Evolutionary conservation across 92 coral and sea anemone genomes (phyloP).

Genomic region (Siderastrea siderea): DNA sequence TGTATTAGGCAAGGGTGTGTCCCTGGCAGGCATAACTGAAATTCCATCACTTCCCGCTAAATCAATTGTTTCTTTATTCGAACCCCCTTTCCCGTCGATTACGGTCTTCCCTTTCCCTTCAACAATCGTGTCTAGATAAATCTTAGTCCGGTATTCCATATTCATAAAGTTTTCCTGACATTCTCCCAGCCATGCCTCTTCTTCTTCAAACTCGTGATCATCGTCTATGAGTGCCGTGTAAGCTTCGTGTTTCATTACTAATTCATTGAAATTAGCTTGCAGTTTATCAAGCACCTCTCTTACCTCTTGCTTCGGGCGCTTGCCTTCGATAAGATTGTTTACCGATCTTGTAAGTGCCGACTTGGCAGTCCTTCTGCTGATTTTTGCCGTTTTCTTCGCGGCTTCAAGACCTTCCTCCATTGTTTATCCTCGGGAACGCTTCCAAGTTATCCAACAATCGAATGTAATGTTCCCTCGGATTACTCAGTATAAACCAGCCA

Average conservation of each 20-base stretch:
- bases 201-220: too few relatives aligned
- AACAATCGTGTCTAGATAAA: not conserved
- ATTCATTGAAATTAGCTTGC: conserved; percentile 14
- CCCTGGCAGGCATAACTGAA: not conserved
- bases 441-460: too few relatives aligned
- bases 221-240: not conserved
- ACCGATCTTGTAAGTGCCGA: too few relatives aligned
- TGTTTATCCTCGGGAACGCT: too few relatives aligned
- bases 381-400: too few relatives aligned
- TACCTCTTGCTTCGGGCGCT: not conserved
- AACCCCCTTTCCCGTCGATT: not conserved
- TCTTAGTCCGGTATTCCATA: conserved; percentile 19
- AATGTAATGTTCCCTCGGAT: too few relatives aligned
- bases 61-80: not conserved
- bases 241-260: conserved; percentile 34
- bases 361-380: too few relatives aligned
- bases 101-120: not conserved
- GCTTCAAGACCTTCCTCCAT: too few relatives aligned
- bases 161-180: conserved; percentile 28
- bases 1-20: not conserved
- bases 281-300: conserved; percentile 31
- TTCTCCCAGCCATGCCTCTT: conserved; percentile 30
- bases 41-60: not conserved
- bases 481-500: too few relatives aligned
- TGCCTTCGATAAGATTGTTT: too few relatives aligned